Conservation (phyloP, 2,888 invertebrate species). For the Sisyra terminalis region DNA sequence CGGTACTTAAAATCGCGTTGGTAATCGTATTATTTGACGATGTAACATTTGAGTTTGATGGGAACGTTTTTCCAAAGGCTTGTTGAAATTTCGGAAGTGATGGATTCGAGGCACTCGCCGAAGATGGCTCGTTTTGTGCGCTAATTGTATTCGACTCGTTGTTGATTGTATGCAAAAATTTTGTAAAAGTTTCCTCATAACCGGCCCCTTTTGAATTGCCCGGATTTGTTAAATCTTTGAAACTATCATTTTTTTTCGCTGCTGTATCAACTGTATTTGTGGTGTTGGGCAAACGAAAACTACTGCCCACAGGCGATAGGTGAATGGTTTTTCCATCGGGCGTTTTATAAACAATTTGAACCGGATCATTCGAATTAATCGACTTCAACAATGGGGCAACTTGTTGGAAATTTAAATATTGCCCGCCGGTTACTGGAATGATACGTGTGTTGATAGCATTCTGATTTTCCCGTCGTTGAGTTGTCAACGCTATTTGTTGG, state of each 20-base stretch:
- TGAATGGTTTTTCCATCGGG: conserved; percentile 40
- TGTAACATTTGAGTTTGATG: conserved; percentile 18
- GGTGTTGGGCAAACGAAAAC: conserved; percentile 16
- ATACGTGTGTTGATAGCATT: not conserved
- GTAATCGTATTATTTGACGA: conserved; percentile 17
- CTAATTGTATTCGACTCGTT: conserved; percentile 22
- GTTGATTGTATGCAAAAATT: conserved; percentile 28
- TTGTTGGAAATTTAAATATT: conserved; percentile 15
- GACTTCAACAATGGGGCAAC: conserved; percentile 3
- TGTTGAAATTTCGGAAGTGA: conserved; percentile 58
- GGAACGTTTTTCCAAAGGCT: conserved; percentile 53
- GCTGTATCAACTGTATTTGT: conserved; percentile 23
- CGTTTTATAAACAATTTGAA: conserved; percentile 42
- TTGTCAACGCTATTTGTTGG: not conserved
- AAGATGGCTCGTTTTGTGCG: conserved; percentile 16
- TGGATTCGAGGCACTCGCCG: conserved; percentile 31
- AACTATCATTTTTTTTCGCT: conserved; percentile 24
- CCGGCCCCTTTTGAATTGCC: conserved; percentile 6
- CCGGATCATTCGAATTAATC: conserved; percentile 12
- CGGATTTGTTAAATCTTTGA: conserved; percentile 21
- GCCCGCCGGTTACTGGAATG: conserved; percentile 14
- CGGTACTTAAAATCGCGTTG: conserved; percentile 7
- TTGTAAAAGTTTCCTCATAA: conserved; percentile 36
- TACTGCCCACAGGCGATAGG: conserved; percentile 34
- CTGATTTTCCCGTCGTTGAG: too few species aligned